A percentile compares a stretch with the other conserved stretches of the same genome.
These are phyloP conservation scores for Chascanopsetta lugubris DNA, from an alignment of 2,113 vertebrate species.

Conservation along the genomic window DNA sequence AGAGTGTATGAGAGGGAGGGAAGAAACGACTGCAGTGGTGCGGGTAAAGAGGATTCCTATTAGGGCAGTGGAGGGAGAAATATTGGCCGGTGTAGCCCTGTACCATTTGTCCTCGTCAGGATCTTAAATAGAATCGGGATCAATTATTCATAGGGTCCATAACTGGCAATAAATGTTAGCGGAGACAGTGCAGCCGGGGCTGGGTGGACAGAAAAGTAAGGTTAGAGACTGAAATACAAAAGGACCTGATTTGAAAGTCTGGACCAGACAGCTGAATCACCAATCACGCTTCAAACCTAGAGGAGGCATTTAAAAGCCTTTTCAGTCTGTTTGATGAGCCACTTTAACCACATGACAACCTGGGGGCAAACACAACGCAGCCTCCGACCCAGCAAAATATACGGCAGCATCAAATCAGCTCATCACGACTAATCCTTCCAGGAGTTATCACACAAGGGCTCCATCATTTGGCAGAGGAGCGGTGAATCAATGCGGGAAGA, in stretches of 20 bases:
- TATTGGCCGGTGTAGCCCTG: conserved; percentile 67
- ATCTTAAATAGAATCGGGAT: conserved; percentile 78
- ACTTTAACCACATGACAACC: conserved; percentile 21
- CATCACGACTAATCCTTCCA: not conserved
- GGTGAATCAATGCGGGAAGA: not conserved
- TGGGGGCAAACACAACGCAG: conserved; percentile 27
- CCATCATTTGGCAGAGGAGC: not conserved
- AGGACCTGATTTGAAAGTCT: conserved; percentile 46
- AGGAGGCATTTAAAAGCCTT: conserved; percentile 53
- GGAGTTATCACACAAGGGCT: not conserved
- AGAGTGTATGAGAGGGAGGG: conserved; percentile 54
- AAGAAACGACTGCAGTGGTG: conserved; percentile 59
- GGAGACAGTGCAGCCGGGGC: conserved; percentile 52
- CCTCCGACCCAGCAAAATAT: conserved; percentile 1
- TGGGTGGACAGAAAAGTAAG: conserved; percentile 33
- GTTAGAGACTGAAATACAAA: conserved; percentile 40
- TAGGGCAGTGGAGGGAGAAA: conserved; percentile 71
- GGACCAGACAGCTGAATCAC: conserved; percentile 55
- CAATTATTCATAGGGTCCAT: conserved; percentile 77
- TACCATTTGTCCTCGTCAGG: conserved; percentile 76
- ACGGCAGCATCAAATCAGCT: conserved; percentile 7
- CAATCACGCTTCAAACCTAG: conserved; percentile 37
- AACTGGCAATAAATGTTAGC: conserved; percentile 77
- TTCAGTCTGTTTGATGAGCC: conserved; percentile 38
- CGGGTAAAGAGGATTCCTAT: conserved; percentile 64